Conservation (phyloP, 2,797 vertebrate genomes). For the Pogoniulus pusillus region DNA sequence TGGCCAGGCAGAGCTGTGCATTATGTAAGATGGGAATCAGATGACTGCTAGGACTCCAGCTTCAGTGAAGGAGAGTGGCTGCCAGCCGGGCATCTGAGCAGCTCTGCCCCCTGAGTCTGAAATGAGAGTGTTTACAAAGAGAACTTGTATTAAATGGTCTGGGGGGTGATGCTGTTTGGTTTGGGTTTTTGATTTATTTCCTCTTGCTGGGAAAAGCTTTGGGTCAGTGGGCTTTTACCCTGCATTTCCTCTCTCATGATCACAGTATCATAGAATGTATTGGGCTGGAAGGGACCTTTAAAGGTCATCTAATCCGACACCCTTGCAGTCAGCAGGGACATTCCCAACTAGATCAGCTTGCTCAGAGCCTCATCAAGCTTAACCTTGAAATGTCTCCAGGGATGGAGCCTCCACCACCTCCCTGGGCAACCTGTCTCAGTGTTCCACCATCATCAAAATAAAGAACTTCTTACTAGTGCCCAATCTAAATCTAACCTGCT, state of each 20-base stretch:
- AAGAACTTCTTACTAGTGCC: too few relatives aligned
- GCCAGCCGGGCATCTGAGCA: conserved; percentile 38
- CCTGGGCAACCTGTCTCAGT: too few relatives aligned
- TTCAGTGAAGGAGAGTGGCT: conserved; percentile 30
- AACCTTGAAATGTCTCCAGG: too few relatives aligned
- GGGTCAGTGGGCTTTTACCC: conserved; percentile 57
- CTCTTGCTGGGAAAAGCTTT: conserved; percentile 36
- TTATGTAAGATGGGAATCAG: conserved; percentile 48
- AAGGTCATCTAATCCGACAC: too few relatives aligned
- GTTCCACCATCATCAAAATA: too few relatives aligned
- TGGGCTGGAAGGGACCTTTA: too few relatives aligned
- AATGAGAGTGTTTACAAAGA: neutral
- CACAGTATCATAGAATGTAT: neutral
- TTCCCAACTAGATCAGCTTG: too few relatives aligned
- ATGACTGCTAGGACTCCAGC: conserved; percentile 22
- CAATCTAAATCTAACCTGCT: too few relatives aligned
- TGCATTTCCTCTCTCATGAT: conserved; percentile 54
- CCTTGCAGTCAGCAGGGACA: too few relatives aligned
- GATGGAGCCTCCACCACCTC: too few relatives aligned
- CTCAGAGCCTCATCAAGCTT: too few relatives aligned
- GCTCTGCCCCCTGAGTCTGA: neutral
- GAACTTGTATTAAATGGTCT: neutral
- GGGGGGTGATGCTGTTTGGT: neutral
- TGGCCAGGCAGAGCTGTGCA: neutral
- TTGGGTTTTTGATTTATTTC: neutral